Evolutionary conservation across 2,797 vertebrate species (phyloP).

Genomic region (Crocidura indochinensis): DNA sequence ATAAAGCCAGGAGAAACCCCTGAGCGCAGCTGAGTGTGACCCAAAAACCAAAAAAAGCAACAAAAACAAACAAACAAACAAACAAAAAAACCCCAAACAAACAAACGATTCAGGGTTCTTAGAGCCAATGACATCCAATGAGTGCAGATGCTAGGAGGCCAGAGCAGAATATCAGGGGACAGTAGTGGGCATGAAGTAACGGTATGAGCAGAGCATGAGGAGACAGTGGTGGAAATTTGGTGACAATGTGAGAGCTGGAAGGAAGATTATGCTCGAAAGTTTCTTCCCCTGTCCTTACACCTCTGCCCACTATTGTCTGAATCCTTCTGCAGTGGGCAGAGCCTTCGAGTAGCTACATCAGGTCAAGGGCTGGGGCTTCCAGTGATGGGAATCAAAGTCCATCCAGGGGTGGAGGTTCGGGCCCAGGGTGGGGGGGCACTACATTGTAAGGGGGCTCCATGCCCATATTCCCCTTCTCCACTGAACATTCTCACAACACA

Average conservation of each 20-base stretch:
- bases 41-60: too few relatives aligned
- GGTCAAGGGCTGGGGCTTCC: not conserved
- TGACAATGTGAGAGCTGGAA: not conserved
- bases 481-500: not conserved
- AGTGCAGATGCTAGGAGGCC: too few relatives aligned
- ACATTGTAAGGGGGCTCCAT: not conserved
- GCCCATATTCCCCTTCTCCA: not conserved
- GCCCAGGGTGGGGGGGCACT: not conserved
- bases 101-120: fast-evolving
- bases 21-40: too few relatives aligned
- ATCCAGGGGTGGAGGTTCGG: not conserved
- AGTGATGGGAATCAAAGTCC: constrained; percentile 5
- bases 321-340: not conserved
- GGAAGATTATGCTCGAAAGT: not conserved
- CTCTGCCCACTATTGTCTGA: not conserved
- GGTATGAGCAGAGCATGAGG: not conserved
- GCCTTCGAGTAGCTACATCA: not conserved
- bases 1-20: too few relatives aligned
- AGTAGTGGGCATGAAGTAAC: not conserved
- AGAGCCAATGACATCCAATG: too few relatives aligned
- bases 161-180: too few relatives aligned
- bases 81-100: too few relatives aligned
- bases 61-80: too few relatives aligned
- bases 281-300: not conserved
- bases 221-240: not conserved